A percentile compares a stretch with the other conserved stretches of the same genome.
Evolutionary conservation across 2,888 invertebrate species (phyloP).

Genomic region (Phorcus lineatus): DNA sequence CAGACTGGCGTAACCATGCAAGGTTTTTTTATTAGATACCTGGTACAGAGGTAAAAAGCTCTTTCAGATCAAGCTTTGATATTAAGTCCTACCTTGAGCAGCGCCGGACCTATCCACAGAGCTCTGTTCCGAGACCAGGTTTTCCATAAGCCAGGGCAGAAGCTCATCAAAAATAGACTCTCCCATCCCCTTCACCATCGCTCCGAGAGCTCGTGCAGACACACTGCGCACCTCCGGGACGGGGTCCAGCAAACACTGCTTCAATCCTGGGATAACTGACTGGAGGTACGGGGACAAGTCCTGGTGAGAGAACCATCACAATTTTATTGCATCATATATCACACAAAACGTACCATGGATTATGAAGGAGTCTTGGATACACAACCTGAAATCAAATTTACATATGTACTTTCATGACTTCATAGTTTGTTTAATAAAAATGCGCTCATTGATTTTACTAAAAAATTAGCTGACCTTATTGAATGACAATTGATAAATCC

Average conservation of each 20-base stretch:
- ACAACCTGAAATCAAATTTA: too few relatives aligned
- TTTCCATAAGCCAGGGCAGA: conserved; percentile 98
- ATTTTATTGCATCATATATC: too few relatives aligned
- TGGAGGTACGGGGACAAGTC: conserved; percentile 97
- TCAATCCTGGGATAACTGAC: conserved; percentile 96
- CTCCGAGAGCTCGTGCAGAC: conserved; percentile 95
- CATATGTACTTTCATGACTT: too few relatives aligned
- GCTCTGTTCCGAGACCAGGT: conserved; percentile 93
- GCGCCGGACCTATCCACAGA: conserved; percentile 84
- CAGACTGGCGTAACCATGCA: neutral
- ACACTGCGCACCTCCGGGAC: conserved; percentile 98
- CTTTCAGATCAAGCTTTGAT: too few relatives aligned
- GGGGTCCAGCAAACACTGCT: conserved; percentile 95
- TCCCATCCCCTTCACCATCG: conserved; percentile 98
- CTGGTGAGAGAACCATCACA: conserved; percentile 55
- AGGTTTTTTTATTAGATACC: too few relatives aligned
- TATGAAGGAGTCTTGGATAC: too few relatives aligned
- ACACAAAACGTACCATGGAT: too few relatives aligned
- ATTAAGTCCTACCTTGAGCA: conserved; percentile 67
- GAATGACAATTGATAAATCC: too few relatives aligned
- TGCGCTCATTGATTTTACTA: too few relatives aligned
- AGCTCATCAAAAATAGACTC: conserved; percentile 96
- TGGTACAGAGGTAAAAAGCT: too few relatives aligned
- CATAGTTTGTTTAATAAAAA: too few relatives aligned
- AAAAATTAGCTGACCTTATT: too few relatives aligned